A percentile compares a stretch with the other conserved stretches of the same genome.
These are phyloP conservation scores for Strix aluco DNA, from an alignment of 2,113 vertebrate genomes.

Conservation along the genomic window DNA sequence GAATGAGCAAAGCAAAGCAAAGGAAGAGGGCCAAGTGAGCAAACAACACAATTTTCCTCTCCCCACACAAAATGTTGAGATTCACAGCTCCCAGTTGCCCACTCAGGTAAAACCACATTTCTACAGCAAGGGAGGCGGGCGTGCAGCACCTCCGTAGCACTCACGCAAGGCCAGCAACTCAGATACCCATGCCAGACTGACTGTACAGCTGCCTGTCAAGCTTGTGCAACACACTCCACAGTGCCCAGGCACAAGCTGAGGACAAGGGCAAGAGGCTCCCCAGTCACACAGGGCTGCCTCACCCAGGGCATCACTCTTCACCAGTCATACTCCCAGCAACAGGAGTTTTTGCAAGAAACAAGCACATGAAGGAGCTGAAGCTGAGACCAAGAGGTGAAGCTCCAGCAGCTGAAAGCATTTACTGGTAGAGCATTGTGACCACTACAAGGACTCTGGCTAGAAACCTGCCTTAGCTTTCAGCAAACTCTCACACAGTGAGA, in stretches of 20 bases:
- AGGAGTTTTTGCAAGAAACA: not conserved
- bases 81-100: not conserved
- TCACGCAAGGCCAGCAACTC: fast-evolving
- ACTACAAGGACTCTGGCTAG: not conserved
- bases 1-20: not conserved
- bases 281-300: not conserved
- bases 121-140: not conserved
- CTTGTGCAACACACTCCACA: not conserved
- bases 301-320: not conserved
- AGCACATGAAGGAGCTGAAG: not conserved
- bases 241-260: fast-evolving
- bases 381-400: not conserved
- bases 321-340: not conserved
- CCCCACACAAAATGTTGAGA: not conserved
- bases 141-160: fast-evolving
- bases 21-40: not conserved
- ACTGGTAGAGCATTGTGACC: not conserved
- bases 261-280: not conserved
- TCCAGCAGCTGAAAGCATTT: not conserved
- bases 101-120: not conserved
- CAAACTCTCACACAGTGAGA: not conserved
- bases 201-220: not conserved
- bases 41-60: not conserved
- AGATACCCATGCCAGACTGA: fast-evolving
- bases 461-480: not conserved